These are phyloP conservation scores for Scelioninae gen. 1 DNA, from an alignment of 2,888 invertebrate species.

Conservation along the genomic window DNA sequence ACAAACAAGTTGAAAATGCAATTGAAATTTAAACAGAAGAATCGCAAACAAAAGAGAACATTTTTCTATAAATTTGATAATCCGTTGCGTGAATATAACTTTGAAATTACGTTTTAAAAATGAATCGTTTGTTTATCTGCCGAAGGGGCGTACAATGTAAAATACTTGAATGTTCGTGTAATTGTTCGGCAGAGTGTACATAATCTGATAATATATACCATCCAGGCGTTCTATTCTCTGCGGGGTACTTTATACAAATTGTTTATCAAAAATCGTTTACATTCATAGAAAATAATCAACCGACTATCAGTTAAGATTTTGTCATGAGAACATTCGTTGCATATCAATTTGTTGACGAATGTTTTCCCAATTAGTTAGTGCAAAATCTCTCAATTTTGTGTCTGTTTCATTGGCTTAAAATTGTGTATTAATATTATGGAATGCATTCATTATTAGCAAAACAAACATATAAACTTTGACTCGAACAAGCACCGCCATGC, in stretches of 20 bases:
- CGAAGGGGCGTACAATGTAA: not conserved
- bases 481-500: constrained; percentile 9
- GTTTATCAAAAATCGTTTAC: constrained; percentile 19
- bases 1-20: not conserved
- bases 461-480: constrained; percentile 21
- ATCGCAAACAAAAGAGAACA: constrained; percentile 9
- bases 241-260: not conserved
- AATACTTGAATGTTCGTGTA: constrained; percentile 1
- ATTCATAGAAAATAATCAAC: no score
- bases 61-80: constrained; percentile 3
- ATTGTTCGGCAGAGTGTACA: constrained; percentile 2
- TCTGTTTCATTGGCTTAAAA: constrained; percentile 4
- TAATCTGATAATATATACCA: not conserved
- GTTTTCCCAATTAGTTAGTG: no score
- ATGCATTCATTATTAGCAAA: constrained; percentile 18
- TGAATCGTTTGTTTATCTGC: not conserved
- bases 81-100: not conserved
- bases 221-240: no score
- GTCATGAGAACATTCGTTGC: no score
- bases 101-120: constrained; percentile 22
- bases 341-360: no score
- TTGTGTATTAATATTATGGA: constrained; percentile 17
- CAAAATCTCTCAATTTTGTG: no score
- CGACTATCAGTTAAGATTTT: no score
- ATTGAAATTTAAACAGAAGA: not conserved